Evolutionary conservation across 2,113 vertebrate genomes (phyloP).

Genomic region (Pygoscelis adeliae): DNA sequence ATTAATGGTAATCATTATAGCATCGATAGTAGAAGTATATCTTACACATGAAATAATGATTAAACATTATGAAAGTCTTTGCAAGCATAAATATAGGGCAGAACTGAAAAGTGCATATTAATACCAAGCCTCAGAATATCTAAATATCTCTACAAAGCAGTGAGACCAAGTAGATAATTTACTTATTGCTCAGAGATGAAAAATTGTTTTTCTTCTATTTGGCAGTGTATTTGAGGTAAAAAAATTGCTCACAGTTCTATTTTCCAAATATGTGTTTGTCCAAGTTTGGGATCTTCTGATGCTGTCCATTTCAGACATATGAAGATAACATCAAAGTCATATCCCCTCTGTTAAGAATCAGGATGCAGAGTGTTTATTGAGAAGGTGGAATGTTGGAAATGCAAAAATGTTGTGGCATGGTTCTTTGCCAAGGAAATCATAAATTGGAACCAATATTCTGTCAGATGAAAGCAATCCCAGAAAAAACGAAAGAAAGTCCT

Average conservation of each 20-base stretch:
- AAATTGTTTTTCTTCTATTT: not conserved
- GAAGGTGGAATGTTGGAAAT: not conserved
- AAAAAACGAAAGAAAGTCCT: not conserved
- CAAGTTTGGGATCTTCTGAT: not conserved
- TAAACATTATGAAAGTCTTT: not conserved
- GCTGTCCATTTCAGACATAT: not conserved
- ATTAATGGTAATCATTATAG: not conserved
- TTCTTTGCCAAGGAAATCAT: slow-evolving; percentile 5
- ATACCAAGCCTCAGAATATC: not conserved
- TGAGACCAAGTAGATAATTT: not conserved
- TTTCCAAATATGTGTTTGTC: not conserved
- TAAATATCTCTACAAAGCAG: not conserved
- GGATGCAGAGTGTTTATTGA: not conserved
- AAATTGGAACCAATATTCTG: not conserved
- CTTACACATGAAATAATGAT: not conserved
- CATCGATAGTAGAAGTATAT: not conserved
- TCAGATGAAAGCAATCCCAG: not conserved
- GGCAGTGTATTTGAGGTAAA: not conserved
- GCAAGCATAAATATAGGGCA: not conserved
- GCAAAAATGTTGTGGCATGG: not conserved
- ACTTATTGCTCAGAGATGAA: not conserved
- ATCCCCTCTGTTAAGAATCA: not conserved
- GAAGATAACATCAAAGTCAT: not conserved
- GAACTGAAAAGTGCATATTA: not conserved
- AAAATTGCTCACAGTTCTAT: not conserved